phyloP scores from a whole-genome alignment of 92 coral and sea anemone species.

The Porites cylindrica region DNA sequence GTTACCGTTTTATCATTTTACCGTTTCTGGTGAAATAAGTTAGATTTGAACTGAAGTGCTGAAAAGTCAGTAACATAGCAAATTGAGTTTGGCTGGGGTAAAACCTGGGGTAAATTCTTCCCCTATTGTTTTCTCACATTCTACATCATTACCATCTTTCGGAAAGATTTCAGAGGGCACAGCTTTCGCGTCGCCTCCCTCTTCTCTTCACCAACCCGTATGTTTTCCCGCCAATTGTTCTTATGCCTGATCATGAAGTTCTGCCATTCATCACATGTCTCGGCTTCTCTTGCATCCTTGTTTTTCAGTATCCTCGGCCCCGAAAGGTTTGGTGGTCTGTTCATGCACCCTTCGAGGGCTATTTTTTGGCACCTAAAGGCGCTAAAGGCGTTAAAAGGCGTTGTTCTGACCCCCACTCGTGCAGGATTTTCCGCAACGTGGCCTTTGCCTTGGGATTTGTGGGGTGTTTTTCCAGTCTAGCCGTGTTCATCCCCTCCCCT shows the following conservation, averaged over 20 bases:
- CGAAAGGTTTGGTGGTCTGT: slow-evolving; percentile 57
- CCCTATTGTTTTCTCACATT: no score
- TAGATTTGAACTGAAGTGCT: no score
- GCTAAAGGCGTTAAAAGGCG: neutral
- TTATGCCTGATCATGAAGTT: slow-evolving; percentile 12
- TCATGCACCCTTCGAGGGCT: neutral
- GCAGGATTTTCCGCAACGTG: slow-evolving; percentile 28
- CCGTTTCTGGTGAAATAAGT: no score
- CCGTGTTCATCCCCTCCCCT: no score
- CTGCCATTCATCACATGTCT: slow-evolving; percentile 27
- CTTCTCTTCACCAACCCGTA: slow-evolving; percentile 48
- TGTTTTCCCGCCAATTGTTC: slow-evolving; percentile 37
- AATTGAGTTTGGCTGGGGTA: no score
- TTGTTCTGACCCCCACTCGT: slow-evolving; percentile 11
- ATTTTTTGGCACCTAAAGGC: neutral
- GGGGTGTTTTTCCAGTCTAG: neutral
- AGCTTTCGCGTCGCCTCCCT: neutral
- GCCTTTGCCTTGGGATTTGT: slow-evolving; percentile 32
- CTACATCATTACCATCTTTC: no score
- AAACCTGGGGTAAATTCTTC: no score
- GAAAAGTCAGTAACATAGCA: no score
- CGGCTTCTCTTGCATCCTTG: slow-evolving; percentile 29
- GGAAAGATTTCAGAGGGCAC: slow-evolving; percentile 15
- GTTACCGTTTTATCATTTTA: no score
- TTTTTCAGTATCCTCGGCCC: slow-evolving; percentile 57